Percentiles rank a stretch among this genome's conserved stretches.
Conservation (phyloP, 2,113 vertebrate genomes). For the Prolemur simus region DNA sequence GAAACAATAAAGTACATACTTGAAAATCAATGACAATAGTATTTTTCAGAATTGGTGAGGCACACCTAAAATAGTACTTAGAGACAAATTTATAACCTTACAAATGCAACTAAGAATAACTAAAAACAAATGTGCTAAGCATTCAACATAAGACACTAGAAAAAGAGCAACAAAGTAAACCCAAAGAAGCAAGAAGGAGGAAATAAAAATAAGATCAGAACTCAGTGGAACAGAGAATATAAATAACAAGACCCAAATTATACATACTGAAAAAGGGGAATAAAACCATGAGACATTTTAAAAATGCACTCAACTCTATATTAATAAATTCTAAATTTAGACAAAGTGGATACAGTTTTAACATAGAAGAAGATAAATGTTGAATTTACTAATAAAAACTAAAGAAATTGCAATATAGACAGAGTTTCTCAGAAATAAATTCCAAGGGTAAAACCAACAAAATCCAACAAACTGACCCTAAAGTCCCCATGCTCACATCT, state of each 20-base stretch:
- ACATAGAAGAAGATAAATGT: background rate
- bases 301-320: background rate
- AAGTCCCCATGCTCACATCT: rapidly evolving
- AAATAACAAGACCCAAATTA: background rate
- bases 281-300: background rate
- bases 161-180: background rate
- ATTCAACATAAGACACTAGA: background rate
- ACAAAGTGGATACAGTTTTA: background rate
- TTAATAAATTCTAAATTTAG: background rate
- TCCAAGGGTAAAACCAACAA: background rate
- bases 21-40: background rate
- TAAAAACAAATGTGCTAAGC: background rate
- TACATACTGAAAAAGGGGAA: background rate
- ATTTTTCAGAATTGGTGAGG: background rate
- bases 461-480: background rate
- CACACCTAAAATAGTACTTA: background rate
- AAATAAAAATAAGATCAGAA: background rate
- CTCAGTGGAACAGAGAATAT: background rate
- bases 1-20: background rate
- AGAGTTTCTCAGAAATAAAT: background rate
- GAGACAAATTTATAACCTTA: background rate
- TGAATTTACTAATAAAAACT: background rate
- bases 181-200: background rate
- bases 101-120: background rate
- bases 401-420: background rate